Percentiles rank a stretch among this genome's conserved stretches.
Evolutionary conservation across 2,797 vertebrate genomes (phyloP).

Genomic region (Arnoldichthys spilopterus): DNA sequence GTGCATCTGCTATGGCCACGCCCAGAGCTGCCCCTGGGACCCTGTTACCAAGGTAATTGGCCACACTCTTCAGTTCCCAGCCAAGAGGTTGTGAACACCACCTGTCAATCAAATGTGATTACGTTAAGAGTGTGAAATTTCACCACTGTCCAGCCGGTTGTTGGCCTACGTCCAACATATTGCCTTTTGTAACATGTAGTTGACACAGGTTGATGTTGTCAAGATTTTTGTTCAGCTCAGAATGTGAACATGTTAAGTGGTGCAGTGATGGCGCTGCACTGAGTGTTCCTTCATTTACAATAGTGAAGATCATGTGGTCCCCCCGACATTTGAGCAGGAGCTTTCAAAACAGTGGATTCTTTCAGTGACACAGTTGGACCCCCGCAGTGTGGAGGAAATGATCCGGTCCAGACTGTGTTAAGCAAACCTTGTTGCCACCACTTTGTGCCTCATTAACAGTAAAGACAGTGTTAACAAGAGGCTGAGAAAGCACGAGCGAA

Average conservation of each 20-base stretch:
- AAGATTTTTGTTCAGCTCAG: constrained; percentile 8
- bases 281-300: neutral
- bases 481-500: constrained; percentile 36
- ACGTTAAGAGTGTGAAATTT: constrained; percentile 30
- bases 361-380: constrained; percentile 22
- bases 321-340: neutral
- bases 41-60: constrained; percentile 82
- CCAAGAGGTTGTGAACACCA: constrained; percentile 1
- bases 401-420: constrained; percentile 19
- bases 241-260: neutral
- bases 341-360: constrained; percentile 1
- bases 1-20: constrained; percentile 96
- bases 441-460: constrained; percentile 43
- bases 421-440: constrained; percentile 13
- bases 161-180: neutral
- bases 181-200: neutral
- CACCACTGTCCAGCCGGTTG: constrained; percentile 16
- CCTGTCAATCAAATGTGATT: constrained; percentile 48
- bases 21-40: constrained; percentile 92
- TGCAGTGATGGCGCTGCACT: neutral
- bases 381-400: constrained; percentile 21
- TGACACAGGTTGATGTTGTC: neutral
- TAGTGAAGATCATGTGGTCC: neutral
- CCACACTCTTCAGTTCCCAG: constrained; percentile 25
- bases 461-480: constrained; percentile 45